Base-by-base conservation (phyloP, 2,797 vertebrate species). In the Potorous gilbertii region DNA sequence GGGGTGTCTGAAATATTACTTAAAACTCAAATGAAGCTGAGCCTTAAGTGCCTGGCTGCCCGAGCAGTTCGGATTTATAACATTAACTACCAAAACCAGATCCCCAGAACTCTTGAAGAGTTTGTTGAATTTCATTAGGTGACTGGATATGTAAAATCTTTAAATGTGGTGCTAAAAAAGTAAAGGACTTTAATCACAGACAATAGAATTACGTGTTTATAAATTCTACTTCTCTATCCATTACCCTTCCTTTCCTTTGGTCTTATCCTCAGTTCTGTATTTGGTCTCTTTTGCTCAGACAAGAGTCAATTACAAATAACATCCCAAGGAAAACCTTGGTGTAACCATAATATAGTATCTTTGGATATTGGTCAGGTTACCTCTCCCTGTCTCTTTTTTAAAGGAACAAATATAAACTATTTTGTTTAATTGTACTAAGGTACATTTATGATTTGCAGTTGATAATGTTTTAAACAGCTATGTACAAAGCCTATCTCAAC, bases 11-110 rank as follows among this genome's bases (percentile, higher is more conserved):
- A 99, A 98, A 99, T 99, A 96, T 99, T 99, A 81, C 99, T 99
- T 90, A 99, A 99, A 98, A 99, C 99, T 50, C 99, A 99, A 98
- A 99, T 99, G 99, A 99, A 99, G 98, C 99, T 99, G 99, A 99
- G 99, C 98, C 99, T 99, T 94, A 99, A 99, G 99, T 99, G 99
- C 99, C 99, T 99, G 99, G 99, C 99, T 46, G 99, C 99, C 90
- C 99, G 99, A 13, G 99, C 99, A 40, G 99, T 99, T 90, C 99
- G 99, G 81, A 99, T 99, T 74, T 99, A 99, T 98, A 99, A 99
- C 96, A 99, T 99, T 98, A 99, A 98, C 94, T 99, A 99, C 98
- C 99, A 99, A 96, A 99, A 99, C 98, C 99, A 99, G 99, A 99
- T 99, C 98, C 99, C 99, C 97, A 99, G 99, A 96, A 99, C 99